A percentile compares a stretch with the other conserved stretches of the same genome.
Evolutionary conservation across 2,888 invertebrate species (phyloP).

Genomic region (Scaptomyza cyrtandrae): DNA sequence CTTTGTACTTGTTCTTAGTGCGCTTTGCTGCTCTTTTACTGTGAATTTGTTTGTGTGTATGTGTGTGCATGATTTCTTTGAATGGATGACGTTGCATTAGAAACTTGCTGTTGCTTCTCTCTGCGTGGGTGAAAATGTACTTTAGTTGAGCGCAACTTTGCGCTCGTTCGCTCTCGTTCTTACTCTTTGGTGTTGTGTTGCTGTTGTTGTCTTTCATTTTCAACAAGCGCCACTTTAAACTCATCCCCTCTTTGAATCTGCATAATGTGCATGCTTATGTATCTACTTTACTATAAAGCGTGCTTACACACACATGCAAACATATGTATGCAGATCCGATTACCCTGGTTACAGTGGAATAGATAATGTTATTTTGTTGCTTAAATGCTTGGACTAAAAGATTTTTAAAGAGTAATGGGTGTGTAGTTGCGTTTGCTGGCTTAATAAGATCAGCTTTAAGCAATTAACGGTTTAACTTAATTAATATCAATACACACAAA

Average conservation of each 20-base stretch:
- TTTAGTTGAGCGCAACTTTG: conserved; percentile 44
- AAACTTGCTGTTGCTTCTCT: conserved; percentile 66
- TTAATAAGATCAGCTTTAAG: too few species aligned
- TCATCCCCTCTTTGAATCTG: conserved; percentile 64
- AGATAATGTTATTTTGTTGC: conserved; percentile 4
- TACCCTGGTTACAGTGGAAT: conserved; percentile 60
- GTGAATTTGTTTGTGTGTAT: conserved; percentile 5
- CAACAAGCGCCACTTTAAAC: conserved; percentile 74
- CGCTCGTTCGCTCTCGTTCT: conserved; percentile 15
- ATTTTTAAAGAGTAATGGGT: too few species aligned
- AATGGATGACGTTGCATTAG: conserved; percentile 71
- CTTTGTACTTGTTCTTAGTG: conserved; percentile 39
- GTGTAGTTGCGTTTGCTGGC: too few species aligned
- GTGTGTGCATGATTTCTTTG: conserved; percentile 62
- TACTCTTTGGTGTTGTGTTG: conserved; percentile 9
- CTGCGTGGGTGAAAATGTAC: conserved; percentile 41
- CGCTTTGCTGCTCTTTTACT: conserved; percentile 32
- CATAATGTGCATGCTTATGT: conserved; percentile 75
- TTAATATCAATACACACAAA: neutral
- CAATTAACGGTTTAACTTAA: neutral
- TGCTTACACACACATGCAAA: conserved; percentile 35
- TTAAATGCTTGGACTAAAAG: neutral
- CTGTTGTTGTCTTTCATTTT: conserved; percentile 47
- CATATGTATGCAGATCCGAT: conserved; percentile 52
- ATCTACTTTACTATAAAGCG: conserved; percentile 73